A percentile compares a stretch with the other conserved stretches of the same genome.
Conservation (phyloP, 2,113 vertebrate species). For the Accipiter virgatus region DNA sequence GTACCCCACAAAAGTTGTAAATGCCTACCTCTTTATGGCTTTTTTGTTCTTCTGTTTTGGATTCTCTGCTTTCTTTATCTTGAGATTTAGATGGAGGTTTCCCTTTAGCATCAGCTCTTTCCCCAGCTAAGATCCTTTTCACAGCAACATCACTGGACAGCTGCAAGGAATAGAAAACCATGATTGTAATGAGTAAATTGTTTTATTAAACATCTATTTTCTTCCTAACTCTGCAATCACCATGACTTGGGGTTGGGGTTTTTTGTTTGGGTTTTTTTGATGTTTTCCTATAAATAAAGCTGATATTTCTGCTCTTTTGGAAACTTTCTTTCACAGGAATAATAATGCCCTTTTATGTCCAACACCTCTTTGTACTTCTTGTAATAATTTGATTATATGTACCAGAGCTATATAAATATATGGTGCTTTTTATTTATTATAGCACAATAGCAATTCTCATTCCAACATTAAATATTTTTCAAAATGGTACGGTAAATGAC, state of each 20-base stretch:
- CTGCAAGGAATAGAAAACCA: constrained; percentile 60
- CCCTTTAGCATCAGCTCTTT: constrained; percentile 79
- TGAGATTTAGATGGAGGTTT: constrained; percentile 75
- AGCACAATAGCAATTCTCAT: not conserved
- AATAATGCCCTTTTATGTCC: not conserved
- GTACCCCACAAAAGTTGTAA: not conserved
- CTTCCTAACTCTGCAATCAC: not conserved
- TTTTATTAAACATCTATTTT: not conserved
- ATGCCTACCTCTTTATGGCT: constrained; percentile 70
- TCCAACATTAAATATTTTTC: not conserved
- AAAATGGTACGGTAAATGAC: not conserved
- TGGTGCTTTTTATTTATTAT: not conserved
- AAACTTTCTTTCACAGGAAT: not conserved
- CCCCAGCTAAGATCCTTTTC: constrained; percentile 84
- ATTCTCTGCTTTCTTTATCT: constrained; percentile 78
- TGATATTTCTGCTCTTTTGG: not conserved
- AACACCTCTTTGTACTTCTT: not conserved
- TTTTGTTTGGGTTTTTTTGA: no score
- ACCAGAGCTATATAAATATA: not conserved
- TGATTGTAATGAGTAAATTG: not conserved
- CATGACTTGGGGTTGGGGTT: no score
- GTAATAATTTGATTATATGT: not conserved
- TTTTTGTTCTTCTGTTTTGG: constrained; percentile 64
- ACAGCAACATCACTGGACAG: constrained; percentile 92
- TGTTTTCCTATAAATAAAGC: not conserved